A percentile compares a stretch with the other conserved stretches of the same genome.
Conservation (phyloP, 2,113 vertebrate species). For the Anser brachyrhynchus region DNA sequence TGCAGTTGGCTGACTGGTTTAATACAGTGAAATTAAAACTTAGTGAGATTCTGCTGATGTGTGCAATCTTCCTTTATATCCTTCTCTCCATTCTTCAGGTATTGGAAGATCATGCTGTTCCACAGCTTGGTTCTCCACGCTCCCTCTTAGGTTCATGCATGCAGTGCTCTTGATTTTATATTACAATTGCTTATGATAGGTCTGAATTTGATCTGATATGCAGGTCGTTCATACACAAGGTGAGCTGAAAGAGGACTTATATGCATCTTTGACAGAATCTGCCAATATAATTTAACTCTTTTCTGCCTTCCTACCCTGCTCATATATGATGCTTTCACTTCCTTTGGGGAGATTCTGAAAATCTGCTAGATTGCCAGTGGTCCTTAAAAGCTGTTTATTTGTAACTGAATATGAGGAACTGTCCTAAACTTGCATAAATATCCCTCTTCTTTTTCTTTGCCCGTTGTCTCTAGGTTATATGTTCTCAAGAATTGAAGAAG, state of each 20-base stretch:
- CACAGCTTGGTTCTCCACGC: background rate
- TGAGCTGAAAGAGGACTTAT: background rate
- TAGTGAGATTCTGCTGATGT: background rate
- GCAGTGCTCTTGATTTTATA: background rate
- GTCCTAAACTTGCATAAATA: background rate
- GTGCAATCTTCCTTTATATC: background rate
- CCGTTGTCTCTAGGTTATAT: constrained; percentile 81
- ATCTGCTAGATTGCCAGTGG: background rate
- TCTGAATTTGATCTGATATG: background rate
- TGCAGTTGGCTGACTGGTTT: background rate
- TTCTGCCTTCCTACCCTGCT: background rate
- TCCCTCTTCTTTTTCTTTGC: background rate
- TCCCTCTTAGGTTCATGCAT: background rate
- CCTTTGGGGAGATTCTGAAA: background rate
- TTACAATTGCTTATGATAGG: background rate
- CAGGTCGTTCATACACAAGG: background rate
- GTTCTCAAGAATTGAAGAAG: constrained; percentile 95
- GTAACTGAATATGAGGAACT: background rate
- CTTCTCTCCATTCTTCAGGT: background rate
- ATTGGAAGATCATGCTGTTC: background rate
- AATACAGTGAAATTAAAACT: background rate
- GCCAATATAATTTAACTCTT: background rate
- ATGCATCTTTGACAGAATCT: background rate
- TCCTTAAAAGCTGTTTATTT: background rate
- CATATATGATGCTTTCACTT: background rate